Conservation (phyloP, 2,888 invertebrate genomes). For the Aphodius granarius region DNA sequence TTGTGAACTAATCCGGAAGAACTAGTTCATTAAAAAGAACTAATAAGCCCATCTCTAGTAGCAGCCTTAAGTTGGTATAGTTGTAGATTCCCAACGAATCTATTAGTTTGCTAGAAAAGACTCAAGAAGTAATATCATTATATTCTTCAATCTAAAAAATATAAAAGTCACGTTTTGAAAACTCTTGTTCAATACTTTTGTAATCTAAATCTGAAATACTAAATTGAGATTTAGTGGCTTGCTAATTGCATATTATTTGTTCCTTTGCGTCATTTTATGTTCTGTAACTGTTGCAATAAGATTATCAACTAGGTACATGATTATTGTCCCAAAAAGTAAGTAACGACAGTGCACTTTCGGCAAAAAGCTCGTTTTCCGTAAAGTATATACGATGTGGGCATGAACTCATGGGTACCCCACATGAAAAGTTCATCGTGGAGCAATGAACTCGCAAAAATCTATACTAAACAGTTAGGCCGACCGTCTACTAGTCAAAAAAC, state of each 20-base stretch:
- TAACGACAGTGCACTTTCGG: neutral
- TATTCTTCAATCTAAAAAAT: too few relatives aligned
- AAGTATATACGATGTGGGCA: conserved; percentile 8
- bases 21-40: too few relatives aligned
- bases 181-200: too few relatives aligned
- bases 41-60: too few relatives aligned
- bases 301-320: neutral
- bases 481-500: neutral
- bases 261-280: neutral
- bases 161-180: too few relatives aligned
- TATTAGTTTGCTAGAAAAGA: too few relatives aligned
- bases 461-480: neutral
- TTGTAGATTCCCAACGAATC: too few relatives aligned
- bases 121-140: too few relatives aligned
- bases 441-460: conserved; percentile 13
- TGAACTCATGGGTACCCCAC: conserved; percentile 2
- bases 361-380: neutral
- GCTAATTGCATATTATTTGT: neutral
- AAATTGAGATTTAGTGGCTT: too few relatives aligned
- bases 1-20: too few relatives aligned
- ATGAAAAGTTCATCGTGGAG: conserved; percentile 11
- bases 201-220: too few relatives aligned
- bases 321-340: neutral
- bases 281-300: neutral
- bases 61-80: too few relatives aligned